Percentiles rank a stretch among this genome's conserved stretches.
Conservation (phyloP, 2,888 invertebrate species). For the Idaea aversata region DNA sequence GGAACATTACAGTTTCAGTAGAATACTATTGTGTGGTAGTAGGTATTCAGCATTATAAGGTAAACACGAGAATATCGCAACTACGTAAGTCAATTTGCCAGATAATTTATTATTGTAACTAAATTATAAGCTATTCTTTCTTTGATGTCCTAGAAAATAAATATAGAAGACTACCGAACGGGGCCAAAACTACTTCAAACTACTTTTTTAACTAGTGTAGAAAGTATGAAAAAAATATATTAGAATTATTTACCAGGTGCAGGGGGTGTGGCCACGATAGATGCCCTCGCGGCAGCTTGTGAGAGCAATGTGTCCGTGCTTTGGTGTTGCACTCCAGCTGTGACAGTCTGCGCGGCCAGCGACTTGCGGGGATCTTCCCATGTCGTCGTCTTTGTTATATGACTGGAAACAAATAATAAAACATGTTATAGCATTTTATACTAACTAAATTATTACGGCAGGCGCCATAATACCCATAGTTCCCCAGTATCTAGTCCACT, state of each 20-base stretch:
- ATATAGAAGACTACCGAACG: too few relatives aligned
- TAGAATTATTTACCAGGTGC: conserved; percentile 55
- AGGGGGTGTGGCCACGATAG: conserved; percentile 55
- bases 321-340: conserved; percentile 70
- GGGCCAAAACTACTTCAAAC: too few relatives aligned
- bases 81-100: too few relatives aligned
- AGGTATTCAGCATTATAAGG: not conserved
- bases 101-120: too few relatives aligned
- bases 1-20: not conserved
- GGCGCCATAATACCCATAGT: too few relatives aligned
- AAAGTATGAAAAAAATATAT: not conserved
- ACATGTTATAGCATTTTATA: conserved; percentile 1
- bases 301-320: conserved; percentile 72
- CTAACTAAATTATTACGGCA: too few relatives aligned
- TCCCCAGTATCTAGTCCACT: too few relatives aligned
- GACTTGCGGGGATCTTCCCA: conserved; percentile 96
- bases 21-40: not conserved
- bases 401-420: conserved; percentile 79
- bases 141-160: too few relatives aligned
- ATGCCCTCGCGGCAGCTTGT: conserved; percentile 65
- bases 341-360: conserved; percentile 82
- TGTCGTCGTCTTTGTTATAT: conserved; percentile 92
- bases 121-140: too few relatives aligned
- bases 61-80: not conserved
- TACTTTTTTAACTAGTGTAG: not conserved